Evolutionary conservation across 2,797 vertebrate genomes (phyloP).

Genomic region (Cirrhinus molitorella): DNA sequence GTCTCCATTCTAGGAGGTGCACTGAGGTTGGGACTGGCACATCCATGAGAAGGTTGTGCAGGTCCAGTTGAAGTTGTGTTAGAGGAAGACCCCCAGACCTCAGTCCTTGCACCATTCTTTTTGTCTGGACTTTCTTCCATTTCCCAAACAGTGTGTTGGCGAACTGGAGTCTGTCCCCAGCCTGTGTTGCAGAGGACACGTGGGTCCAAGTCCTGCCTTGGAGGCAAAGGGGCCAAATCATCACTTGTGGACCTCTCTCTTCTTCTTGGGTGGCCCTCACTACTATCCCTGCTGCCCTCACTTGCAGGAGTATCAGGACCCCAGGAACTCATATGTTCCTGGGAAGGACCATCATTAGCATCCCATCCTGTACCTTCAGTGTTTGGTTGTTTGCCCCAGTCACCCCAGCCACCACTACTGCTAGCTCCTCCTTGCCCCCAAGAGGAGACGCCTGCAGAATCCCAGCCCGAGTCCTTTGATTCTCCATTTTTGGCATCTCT

Average conservation of each 20-base stretch:
- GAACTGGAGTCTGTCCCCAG: constrained; percentile 90
- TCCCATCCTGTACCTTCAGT: constrained; percentile 84
- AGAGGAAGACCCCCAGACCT: constrained; percentile 84
- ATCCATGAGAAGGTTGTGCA: constrained; percentile 68
- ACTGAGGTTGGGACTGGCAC: constrained; percentile 67
- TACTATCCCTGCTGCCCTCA: constrained; percentile 83
- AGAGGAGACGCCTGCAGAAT: constrained; percentile 78
- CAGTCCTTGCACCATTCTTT: constrained; percentile 89
- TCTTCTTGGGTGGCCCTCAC: constrained; percentile 77
- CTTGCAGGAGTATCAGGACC: constrained; percentile 78
- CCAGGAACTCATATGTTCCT: constrained; percentile 84
- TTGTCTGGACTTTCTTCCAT: constrained; percentile 84
- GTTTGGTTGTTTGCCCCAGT: constrained; percentile 86
- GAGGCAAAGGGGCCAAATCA: constrained; percentile 82
- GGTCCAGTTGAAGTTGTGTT: constrained; percentile 62
- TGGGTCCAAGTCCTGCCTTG: constrained; percentile 87
- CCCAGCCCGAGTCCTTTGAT: constrained; percentile 84
- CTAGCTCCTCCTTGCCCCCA: constrained; percentile 79
- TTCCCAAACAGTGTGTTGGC: constrained; percentile 90
- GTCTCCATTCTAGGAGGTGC: constrained; percentile 84
- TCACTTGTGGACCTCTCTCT: constrained; percentile 80
- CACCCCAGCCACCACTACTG: constrained; percentile 76
- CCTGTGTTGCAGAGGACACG: constrained; percentile 88
- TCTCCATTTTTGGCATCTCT: constrained; percentile 85
- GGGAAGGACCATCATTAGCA: constrained; percentile 72